Evolutionary conservation across 1,140 invertebrate genomes (phyloP), one percentile per base, ranked within the genome.

Genomic region (Drosophila hydei): DNA sequence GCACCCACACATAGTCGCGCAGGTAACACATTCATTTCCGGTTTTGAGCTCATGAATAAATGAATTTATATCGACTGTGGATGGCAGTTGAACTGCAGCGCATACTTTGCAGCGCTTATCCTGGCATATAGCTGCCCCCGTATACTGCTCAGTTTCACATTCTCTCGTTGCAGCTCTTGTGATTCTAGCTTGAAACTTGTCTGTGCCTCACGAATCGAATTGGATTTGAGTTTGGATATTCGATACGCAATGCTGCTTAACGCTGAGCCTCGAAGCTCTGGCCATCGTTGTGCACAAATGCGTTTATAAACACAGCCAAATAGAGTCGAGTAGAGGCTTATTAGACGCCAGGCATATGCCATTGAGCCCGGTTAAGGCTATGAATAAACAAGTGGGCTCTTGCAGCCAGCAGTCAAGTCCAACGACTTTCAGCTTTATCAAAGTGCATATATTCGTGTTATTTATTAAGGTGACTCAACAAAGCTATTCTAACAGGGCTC

Each of bases 21-120:
- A 75, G 69, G 70, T 71, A 60, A 69, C 72, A 77, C 68, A 71
- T 89, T 89, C 79, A 87, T 87, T 87, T 87, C 83, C 78, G 74
- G 72, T 71, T 79, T 88, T 38, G 47, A 76, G 68, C 83, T 88
- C 83, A 87, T 87, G 83, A 87, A 87, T 87, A 87, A 88, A 87
- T 87, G 83, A 78, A 87, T 89, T 87, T 87, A 88, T 88, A 87
- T 89, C 79, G 83, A 88, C 64, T 87, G 56, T 47, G 58, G 58
- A 62, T 67, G 71, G 64, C 75, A 79, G 70, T 88, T 83, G 67
- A 80, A 88, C 75, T 79, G 78, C 83, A 76, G 50, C 55, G 67
- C 75, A 65, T 72, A 75, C 67, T 75, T 67, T 71, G 16, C 42
- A 27, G 43, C 65, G 73, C 70, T 79, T 85, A 77, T 74, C 64